Percentiles rank a stretch among this genome's conserved stretches.
Evolutionary conservation across 2,113 vertebrate species (phyloP).

Genomic region (Cromileptes altivelis): DNA sequence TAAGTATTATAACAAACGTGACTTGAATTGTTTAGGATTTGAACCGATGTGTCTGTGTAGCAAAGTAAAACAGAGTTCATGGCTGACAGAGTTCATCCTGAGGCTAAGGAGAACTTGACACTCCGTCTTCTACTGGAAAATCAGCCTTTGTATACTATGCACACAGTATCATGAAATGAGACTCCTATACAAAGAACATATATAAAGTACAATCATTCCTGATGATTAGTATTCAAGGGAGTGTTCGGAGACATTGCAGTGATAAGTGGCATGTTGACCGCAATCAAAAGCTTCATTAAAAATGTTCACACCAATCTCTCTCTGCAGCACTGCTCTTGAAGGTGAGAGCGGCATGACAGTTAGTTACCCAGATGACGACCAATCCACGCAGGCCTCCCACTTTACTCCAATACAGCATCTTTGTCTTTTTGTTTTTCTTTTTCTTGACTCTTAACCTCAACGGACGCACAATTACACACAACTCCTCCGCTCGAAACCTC

Average conservation of each 20-base stretch:
- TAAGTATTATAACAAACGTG: not conserved
- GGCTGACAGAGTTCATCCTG: not conserved
- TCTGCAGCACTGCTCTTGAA: slow-evolving; percentile 14
- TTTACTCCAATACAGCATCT: not conserved
- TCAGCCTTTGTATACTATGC: not conserved
- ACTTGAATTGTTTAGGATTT: not conserved
- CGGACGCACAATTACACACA: not conserved
- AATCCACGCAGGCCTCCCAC: not conserved
- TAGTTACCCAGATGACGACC: not conserved
- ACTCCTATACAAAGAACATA: not conserved
- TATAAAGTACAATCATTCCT: not conserved
- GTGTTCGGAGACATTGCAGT: slow-evolving; percentile 1
- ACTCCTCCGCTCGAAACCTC: slow-evolving; percentile 13
- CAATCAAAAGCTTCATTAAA: slow-evolving; percentile 59
- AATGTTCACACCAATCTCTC: slow-evolving; percentile 45
- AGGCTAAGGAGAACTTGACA: not conserved
- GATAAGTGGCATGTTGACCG: slow-evolving; percentile 46
- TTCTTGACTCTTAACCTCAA: slow-evolving; percentile 2
- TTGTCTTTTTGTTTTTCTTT: not conserved
- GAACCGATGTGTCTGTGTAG: not conserved
- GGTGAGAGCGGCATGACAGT: slow-evolving; percentile 19
- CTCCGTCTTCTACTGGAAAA: not conserved
- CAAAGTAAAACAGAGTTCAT: slow-evolving; percentile 1
- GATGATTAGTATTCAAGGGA: slow-evolving; percentile 23
- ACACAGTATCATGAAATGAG: not conserved